phyloP scores from a whole-genome alignment of 2,888 invertebrate genomes.

The Ectemnius lituratus region DNA sequence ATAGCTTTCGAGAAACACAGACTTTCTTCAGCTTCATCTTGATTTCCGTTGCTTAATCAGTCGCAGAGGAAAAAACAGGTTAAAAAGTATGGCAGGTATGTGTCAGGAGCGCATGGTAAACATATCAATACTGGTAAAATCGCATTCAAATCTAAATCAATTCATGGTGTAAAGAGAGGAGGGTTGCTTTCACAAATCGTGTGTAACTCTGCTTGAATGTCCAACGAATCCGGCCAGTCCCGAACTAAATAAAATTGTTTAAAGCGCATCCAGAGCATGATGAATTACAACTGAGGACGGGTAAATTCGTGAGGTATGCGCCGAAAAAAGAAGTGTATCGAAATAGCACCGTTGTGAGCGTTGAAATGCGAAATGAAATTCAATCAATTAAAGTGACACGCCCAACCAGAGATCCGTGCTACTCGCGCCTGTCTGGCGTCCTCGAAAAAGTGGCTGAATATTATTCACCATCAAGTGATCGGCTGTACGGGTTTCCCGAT shows the following conservation, averaged over 20 bases:
- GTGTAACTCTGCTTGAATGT: too few relatives aligned
- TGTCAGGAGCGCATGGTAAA: too few relatives aligned
- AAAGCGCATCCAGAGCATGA: too few relatives aligned
- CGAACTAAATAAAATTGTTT: too few relatives aligned
- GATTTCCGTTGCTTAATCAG: constrained; percentile 32
- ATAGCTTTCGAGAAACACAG: constrained; percentile 66
- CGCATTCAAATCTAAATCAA: too few relatives aligned
- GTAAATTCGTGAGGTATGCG: too few relatives aligned
- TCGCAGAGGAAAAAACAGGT: constrained; percentile 9
- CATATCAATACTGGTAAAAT: too few relatives aligned
- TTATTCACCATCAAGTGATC: constrained; percentile 28
- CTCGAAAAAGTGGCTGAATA: not conserved
- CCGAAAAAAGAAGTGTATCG: too few relatives aligned
- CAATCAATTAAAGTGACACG: constrained; percentile 20
- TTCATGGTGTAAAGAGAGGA: too few relatives aligned
- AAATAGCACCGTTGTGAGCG: not conserved
- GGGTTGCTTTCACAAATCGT: too few relatives aligned
- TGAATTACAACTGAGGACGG: too few relatives aligned
- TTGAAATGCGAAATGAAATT: constrained; percentile 32
- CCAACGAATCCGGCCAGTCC: too few relatives aligned
- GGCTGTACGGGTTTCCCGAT: constrained; percentile 18
- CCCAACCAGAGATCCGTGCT: constrained; percentile 12
- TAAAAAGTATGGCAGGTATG: not conserved
- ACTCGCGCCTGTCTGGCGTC: not conserved
- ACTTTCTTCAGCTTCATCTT: constrained; percentile 46